phyloP scores from a whole-genome alignment of 2,888 invertebrate genomes.

The Nezara viridula region DNA sequence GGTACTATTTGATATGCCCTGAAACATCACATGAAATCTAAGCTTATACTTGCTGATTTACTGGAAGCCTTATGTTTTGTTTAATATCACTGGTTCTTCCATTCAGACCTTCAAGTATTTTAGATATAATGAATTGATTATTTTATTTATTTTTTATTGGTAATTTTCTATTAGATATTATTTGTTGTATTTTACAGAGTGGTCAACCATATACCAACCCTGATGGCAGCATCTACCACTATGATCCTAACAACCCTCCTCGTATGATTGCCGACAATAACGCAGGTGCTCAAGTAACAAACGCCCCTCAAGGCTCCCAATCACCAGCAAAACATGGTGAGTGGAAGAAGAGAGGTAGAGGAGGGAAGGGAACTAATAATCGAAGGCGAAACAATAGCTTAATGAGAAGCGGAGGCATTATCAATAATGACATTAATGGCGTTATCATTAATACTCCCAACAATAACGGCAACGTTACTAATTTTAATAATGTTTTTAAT shows the following conservation, averaged over 20 bases:
- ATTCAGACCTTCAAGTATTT: no score
- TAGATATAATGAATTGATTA: no score
- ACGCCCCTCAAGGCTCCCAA: slow-evolving; percentile 57
- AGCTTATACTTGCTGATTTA: no score
- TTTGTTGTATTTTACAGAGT: slow-evolving; percentile 71
- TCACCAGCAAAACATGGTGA: slow-evolving; percentile 62
- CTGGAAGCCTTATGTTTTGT: no score
- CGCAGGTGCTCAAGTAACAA: slow-evolving; percentile 34
- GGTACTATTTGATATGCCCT: no score
- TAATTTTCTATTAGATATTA: slow-evolving; percentile 6
- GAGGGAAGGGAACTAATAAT: slow-evolving; percentile 44
- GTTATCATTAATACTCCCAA: neutral
- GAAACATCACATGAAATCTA: no score
- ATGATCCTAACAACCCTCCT: slow-evolving; percentile 81
- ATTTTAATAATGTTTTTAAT: neutral
- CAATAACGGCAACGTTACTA: neutral
- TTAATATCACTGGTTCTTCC: no score
- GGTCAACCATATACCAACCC: slow-evolving; percentile 82
- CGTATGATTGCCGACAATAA: slow-evolving; percentile 62
- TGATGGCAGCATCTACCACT: slow-evolving; percentile 83
- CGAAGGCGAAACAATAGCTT: neutral
- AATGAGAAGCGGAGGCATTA: neutral
- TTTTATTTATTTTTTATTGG: no score
- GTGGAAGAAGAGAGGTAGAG: slow-evolving; percentile 58
- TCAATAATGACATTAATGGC: neutral